Evolutionary conservation across 2,797 vertebrate species (phyloP).

Genomic region (Buphagus erythrorhynchus): DNA sequence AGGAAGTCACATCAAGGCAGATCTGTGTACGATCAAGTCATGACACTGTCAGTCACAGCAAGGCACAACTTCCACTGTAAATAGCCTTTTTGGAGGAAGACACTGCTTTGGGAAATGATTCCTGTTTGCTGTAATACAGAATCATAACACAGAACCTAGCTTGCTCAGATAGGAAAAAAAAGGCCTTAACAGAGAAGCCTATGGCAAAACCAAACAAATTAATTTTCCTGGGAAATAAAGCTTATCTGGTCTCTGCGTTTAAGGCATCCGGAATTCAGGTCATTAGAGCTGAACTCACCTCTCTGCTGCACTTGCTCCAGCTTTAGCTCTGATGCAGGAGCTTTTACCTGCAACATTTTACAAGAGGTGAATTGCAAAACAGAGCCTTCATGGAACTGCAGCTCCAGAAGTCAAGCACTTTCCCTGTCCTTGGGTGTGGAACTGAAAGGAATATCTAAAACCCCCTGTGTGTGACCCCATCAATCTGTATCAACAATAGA

Average conservation of each 20-base stretch:
- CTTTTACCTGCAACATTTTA: background rate
- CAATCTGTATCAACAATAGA: background rate
- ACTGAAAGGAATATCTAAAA: background rate
- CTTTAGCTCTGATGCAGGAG: background rate
- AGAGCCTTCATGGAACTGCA: background rate
- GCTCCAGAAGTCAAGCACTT: background rate
- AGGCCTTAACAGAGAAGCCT: background rate
- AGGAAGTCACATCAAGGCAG: background rate
- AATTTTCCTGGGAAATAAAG: background rate
- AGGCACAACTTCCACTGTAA: background rate
- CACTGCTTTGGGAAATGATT: background rate
- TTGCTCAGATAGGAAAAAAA: background rate
- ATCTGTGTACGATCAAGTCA: background rate
- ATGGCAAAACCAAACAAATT: background rate
- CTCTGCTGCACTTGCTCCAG: background rate
- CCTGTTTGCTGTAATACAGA: background rate
- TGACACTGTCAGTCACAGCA: background rate
- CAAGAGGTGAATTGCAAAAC: background rate
- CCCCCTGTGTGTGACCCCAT: background rate
- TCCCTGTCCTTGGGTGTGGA: background rate
- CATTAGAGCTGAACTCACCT: background rate
- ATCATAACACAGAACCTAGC: background rate
- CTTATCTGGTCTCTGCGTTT: background rate
- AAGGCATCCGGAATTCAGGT: background rate
- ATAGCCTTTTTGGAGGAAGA: background rate